Evolutionary conservation across 2,113 vertebrate genomes (phyloP).

Genomic region (Rhinopomastus cyanomelas): DNA sequence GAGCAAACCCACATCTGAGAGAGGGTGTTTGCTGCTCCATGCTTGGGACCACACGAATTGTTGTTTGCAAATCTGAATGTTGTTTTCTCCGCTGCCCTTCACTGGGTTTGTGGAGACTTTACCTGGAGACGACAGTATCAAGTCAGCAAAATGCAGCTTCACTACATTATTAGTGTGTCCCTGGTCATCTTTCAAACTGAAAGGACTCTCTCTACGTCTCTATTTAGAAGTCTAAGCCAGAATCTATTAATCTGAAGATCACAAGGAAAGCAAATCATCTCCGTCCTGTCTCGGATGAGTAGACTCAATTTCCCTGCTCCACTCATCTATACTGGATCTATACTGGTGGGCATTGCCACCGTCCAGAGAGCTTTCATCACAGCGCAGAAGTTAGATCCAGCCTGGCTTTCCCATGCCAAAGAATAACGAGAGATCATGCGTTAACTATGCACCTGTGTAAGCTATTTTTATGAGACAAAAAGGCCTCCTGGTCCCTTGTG

Average conservation of each 20-base stretch:
- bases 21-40: neutral
- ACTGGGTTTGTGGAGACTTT: fast-evolving
- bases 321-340: neutral
- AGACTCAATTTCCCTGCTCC: neutral
- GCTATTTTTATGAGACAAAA: slow-evolving; percentile 57
- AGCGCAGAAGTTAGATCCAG: neutral
- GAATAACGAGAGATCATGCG: slow-evolving; percentile 37
- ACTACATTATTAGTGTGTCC: neutral
- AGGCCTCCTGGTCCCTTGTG: slow-evolving; percentile 23
- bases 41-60: fast-evolving
- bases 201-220: neutral
- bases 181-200: neutral
- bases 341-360: neutral
- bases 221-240: neutral
- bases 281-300: neutral
- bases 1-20: neutral
- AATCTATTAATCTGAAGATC: neutral
- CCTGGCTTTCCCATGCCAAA: slow-evolving; percentile 32
- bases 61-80: neutral
- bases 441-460: slow-evolving; percentile 49
- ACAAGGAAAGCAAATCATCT: neutral
- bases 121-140: neutral
- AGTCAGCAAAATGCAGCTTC: neutral
- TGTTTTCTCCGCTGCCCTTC: neutral
- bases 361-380: neutral